Percentiles rank a stretch among this genome's conserved stretches.
phyloP scores from a whole-genome alignment of 2,797 vertebrate species.

The Trachurus trachurus region DNA sequence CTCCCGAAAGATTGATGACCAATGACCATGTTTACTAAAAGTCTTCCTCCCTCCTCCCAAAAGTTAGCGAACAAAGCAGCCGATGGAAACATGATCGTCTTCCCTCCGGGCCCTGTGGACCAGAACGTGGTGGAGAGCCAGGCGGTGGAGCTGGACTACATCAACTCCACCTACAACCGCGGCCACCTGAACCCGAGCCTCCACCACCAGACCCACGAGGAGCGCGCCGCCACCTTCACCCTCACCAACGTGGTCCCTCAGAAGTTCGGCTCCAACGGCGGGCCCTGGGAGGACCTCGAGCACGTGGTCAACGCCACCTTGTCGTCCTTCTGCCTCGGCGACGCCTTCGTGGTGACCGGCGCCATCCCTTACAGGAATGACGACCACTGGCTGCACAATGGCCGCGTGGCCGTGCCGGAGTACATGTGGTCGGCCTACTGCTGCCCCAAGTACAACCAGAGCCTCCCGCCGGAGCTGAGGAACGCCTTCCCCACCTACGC shows the following conservation, averaged over 20 bases:
- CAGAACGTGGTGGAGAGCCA: conserved; percentile 81
- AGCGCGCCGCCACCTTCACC: conserved; percentile 80
- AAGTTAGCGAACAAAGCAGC: conserved; percentile 76
- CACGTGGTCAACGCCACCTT: conserved; percentile 58
- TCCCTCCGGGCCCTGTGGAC: conserved; percentile 74
- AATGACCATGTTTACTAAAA: not conserved
- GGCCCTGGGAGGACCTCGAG: conserved; percentile 81
- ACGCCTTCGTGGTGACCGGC: conserved; percentile 80
- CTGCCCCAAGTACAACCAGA: conserved; percentile 74
- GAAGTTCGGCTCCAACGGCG: conserved; percentile 71
- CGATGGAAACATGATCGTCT: conserved; percentile 77
- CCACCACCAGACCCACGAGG: conserved; percentile 66
- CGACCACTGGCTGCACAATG: conserved; percentile 75
- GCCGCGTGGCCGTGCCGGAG: conserved; percentile 82
- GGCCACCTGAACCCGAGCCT: conserved; percentile 85
- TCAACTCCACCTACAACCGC: conserved; percentile 75
- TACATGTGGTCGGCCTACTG: conserved; percentile 85
- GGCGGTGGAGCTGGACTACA: conserved; percentile 79
- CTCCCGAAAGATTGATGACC: too few relatives aligned
- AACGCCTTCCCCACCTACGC: conserved; percentile 72
- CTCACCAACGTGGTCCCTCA: conserved; percentile 84
- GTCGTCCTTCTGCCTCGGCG: conserved; percentile 64
- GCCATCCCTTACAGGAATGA: conserved; percentile 75
- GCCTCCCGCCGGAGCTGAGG: conserved; percentile 63
- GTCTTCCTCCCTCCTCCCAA: not conserved